Evolutionary conservation across 2,888 invertebrate species (phyloP), one percentile per base, ranked within the genome.

Genomic region (Drosophila mimetica): DNA sequence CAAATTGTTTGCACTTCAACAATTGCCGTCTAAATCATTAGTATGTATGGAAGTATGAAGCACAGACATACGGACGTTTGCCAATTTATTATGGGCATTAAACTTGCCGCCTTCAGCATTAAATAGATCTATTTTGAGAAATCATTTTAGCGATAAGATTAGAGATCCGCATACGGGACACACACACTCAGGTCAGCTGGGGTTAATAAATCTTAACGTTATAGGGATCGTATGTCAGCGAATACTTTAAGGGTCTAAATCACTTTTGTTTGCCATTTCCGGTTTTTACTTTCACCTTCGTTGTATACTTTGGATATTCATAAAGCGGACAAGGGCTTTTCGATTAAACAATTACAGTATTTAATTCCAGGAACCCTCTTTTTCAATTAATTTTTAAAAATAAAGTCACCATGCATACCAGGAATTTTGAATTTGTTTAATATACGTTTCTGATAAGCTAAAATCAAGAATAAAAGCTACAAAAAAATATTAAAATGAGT

Each of bases 21-120:
- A 61, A 61, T 61, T 61, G 60, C 60, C 60, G 30, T 60, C 42
- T 60, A 47, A 61, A 47, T 61, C 60, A 61, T 61, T 61, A 61
- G 60, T 61, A 61, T 61, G 60, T 61, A 61, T 59, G 60, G 37
- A 28, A 16, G 60, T 61, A 60, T 60, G 36, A 47, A n/a, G n/a
- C n/a, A 47, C 37, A 16, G 37, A 59, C 60, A 30, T 59, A 37
- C 60, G 46, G 60, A 47, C 60, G 28, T 59, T 44, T 41, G 60
- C 44, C 34, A n/a, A 46, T 61, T 25, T 46, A 60, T 61, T 61
- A 47, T 60, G 13, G 60, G 30, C 60, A 37, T 59, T 59, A 28
- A 55, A 60, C 44, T 20, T 37, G 37, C 28, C 59, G 37, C 60
- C 22, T 37, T 60, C 37, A 37, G 60, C 60, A 30, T 30, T 61